Percentiles rank a stretch among this genome's conserved stretches.
These are phyloP conservation scores for Albula glossodonta DNA, from an alignment of 2,113 vertebrate species.

Conservation along the genomic window DNA sequence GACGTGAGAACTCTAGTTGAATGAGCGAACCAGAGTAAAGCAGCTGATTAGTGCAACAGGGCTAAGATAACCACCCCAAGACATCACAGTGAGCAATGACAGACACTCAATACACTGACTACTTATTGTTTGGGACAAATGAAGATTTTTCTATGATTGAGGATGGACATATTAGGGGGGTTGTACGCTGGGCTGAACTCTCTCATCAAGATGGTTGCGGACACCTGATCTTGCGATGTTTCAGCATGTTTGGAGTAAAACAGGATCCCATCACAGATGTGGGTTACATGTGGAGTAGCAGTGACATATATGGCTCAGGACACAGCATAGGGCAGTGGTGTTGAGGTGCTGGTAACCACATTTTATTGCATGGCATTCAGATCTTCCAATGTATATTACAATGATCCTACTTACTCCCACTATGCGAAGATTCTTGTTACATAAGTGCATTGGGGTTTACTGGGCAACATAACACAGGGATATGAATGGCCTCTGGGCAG, in stretches of 20 bases:
- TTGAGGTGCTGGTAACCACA: neutral
- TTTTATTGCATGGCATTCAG: neutral
- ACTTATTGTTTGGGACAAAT: neutral
- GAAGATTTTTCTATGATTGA: neutral
- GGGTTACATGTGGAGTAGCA: no score
- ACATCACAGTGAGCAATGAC: neutral
- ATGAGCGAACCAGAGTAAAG: constrained; percentile 4
- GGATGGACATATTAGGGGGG: neutral
- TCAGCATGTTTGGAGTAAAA: no score
- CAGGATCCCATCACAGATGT: no score
- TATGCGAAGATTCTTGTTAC: neutral
- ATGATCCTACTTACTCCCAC: neutral
- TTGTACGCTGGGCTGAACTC: no score
- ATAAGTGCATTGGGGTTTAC: neutral
- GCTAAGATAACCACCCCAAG: neutral
- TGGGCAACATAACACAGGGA: neutral
- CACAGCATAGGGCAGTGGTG: no score
- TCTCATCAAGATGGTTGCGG: no score
- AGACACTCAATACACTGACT: no score
- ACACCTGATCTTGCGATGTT: no score
- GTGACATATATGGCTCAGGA: no score
- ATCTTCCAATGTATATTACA: neutral
- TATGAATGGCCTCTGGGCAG: neutral
- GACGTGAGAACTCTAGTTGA: neutral
- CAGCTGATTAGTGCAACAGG: neutral